Evolutionary conservation across 2,888 invertebrate species (phyloP), one percentile per base, ranked within the genome.

Genomic region (Athalia circularis): DNA sequence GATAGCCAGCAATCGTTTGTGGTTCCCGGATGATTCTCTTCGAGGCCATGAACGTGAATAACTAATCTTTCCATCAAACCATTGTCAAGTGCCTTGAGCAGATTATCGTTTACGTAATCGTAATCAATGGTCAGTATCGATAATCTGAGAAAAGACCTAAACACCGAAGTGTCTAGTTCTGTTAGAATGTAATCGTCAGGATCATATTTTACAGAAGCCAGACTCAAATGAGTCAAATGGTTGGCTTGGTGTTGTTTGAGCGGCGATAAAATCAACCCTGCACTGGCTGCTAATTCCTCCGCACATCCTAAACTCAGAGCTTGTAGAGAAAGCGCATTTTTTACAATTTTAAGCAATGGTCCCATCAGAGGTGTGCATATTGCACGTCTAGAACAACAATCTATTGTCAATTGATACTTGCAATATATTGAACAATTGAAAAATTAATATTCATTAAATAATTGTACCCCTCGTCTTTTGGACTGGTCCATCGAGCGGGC

Each of bases 131-230:
- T 93, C 81, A 93, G 89, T 43, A 87, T 79, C 4, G 87, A 83
- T 15, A 90, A 84, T 80, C 84, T 85, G 70, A 81, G 77, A 86
- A 95, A 95, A 75, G 92, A 92, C 82, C 91, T 91, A 83, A 95
- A 92, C 80, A 93, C 88, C 74, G 91, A 88, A 75, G 93, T 91
- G 85, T 94, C 91, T 80, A 94, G 91, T 83, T 92, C 91, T 50
- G 92, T 88, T 68, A 92, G 90, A 74, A 92, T 92, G 90, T 95
- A 95, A 85, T 93, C 92, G 85, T 93, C 93, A 79, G 95, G 94
- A 91, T 95, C 94, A 87, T 94, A 94, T 89, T 95, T 95, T 50
- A 95, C 93, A 74, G 95, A 94, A 82, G 95, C 94, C 83, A 95
- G 90, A 84, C 95, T 94, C 64, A 95, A 91, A 81, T 93, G 92